Base-by-base conservation (phyloP, 2,797 vertebrate species). In the Girardinus metallicus region DNA sequence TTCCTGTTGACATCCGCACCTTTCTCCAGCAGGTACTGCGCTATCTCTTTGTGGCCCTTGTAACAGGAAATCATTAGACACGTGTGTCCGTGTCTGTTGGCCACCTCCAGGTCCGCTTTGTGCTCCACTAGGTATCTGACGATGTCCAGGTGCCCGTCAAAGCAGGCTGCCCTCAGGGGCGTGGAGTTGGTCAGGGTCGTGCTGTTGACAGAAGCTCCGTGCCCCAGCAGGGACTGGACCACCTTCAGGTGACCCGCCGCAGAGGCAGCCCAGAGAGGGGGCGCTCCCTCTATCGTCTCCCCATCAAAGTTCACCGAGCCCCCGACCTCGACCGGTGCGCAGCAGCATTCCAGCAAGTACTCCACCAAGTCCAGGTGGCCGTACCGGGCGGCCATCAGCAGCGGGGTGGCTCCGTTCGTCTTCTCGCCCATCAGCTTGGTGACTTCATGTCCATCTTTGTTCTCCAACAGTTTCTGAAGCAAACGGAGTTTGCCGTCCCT, bases 41-140 rank as follows among this genome's bases (percentile, higher is more conserved):
- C 98, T 51, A 99, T 99, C 85, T 99, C 99, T 88, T 97, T 98
- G 93, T 99, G 99, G 74, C 99, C 98, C 77, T 99, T 99, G 93
- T 99, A 99, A 89, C 99, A 99, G 11, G 99, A 99, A 82, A 99
- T 99, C 98, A 99, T 99, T 75, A 99, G 95, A 91, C 99, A 99
- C 0, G 99, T 99, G 90, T 99, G 99, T 0, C 99, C 99, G 1
- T 99, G 99, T 60, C 98, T 96, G 92, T 99, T 99, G 31, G 99
- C 99, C 74, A 99, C 99, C 91, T 99, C 99, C 92, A 99, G 79
- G 86, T 99, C 99, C 26, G 98, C 99, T 89, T 97, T 96, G 94
- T 99, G 98, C 88, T 99, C 99, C 91, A 99, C 98, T 73, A 99
- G 96, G 71, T 99, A 99, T 62, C 95, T 97, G 0, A 99, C 99